Base-by-base conservation (phyloP, 2,113 vertebrate species). In the Myxocyprinus asiaticus region DNA sequence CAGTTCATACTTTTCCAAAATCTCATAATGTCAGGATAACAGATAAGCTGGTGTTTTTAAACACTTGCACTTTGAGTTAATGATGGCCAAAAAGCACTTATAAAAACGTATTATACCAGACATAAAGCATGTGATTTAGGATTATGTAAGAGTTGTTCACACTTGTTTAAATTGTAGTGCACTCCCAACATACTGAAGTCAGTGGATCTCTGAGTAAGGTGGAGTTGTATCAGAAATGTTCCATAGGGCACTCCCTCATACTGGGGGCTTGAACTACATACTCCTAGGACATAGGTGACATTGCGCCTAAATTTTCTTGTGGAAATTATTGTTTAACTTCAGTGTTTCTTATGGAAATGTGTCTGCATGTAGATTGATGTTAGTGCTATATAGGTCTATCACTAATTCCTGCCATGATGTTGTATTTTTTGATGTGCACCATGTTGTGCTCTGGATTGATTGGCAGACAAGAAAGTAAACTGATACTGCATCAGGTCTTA, bases 281-380 rank as follows among this genome's bases (percentile, higher is more conserved):
- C 33, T 50, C 71, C n/a, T 7, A 77, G n/a, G 3, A 6, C 55
- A 17, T 8, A 63, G 67, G 53, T 76, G 67, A 79, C 6, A 53
- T 67, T 58, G 42, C 22, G 9, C 14, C 59, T 44, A 63, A 82
- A 58, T 42, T 45, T 78, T 80, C n/a, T 61, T 55, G 22, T 80
- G 77, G 72, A 79, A 80, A 73, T 70, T 45, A 15, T 48, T 42
- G 9, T 72, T 51, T 83, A 48, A 70, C 45, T 71, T 33, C 62
- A 64, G 50, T 66, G 10, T 33, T 62, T 6, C 14, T 42, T 2
- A 7, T 58, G 14, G 14, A 58, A 51, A 64, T 50, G 67, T 9
- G n/a, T 48, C 47, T 58, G 53, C 43, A 15, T 64, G 47, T 4
- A 47, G 44, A 69, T 15, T 22, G 55, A 64, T 51, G 42, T 45